phyloP scores from a whole-genome alignment of 2,888 invertebrate genomes.

The Lochmaea capreae region DNA sequence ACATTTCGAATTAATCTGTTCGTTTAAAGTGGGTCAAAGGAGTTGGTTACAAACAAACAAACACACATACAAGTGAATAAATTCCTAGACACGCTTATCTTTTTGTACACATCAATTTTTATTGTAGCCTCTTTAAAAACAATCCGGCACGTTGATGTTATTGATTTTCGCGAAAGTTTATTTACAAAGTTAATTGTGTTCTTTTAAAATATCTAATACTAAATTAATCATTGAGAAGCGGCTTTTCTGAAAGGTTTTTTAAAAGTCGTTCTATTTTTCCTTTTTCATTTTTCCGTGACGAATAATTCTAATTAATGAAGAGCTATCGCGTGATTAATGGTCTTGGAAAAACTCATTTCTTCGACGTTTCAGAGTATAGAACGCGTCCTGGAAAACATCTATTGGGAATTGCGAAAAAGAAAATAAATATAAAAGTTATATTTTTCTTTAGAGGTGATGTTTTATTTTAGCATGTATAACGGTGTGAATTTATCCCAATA shows the following conservation, averaged over 20 bases:
- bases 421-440: neutral
- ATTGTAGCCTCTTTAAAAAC: no score
- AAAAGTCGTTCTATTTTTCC: neutral
- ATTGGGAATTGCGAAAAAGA: neutral
- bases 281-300: neutral
- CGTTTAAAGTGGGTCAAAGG: no score
- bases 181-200: neutral
- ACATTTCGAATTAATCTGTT: no score
- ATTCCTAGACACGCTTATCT: no score
- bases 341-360: neutral
- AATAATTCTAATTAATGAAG: neutral
- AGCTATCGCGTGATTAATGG: neutral
- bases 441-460: neutral
- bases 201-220: neutral
- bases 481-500: no score
- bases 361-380: neutral
- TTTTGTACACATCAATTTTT: no score
- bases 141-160: neutral
- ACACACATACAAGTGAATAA: no score
- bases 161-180: neutral
- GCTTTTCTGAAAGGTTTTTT: neutral
- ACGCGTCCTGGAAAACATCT: neutral
- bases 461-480: no score
- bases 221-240: no score
- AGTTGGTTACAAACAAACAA: no score